A percentile compares a stretch with the other conserved stretches of the same genome.
Evolutionary conservation across 2,888 invertebrate species (phyloP).

Genomic region (Hermaeophaga mercurialis): DNA sequence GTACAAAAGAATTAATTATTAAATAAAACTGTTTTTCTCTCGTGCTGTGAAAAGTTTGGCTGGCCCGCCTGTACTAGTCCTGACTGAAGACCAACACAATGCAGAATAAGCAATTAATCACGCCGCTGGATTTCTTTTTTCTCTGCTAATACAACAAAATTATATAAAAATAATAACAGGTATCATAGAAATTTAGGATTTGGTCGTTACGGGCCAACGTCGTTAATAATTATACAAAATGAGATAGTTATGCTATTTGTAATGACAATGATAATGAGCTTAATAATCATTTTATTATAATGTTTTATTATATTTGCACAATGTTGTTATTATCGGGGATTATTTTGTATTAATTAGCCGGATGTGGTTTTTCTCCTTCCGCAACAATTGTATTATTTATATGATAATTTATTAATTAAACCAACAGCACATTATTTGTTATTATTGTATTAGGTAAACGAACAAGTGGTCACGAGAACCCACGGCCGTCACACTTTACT

Average conservation of each 20-base stretch:
- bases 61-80: not conserved
- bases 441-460: conserved; percentile 31
- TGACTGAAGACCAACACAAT: not conserved
- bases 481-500: conserved; percentile 24
- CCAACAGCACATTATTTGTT: conserved; percentile 37
- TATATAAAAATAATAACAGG: conserved; percentile 14
- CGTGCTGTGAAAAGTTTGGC: not conserved
- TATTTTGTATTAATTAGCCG: conserved; percentile 40
- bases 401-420: conserved; percentile 42
- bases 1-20: not conserved
- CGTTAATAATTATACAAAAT: conserved; percentile 27
- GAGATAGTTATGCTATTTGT: conserved; percentile 29
- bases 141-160: not conserved
- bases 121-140: not conserved
- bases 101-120: conserved; percentile 2
- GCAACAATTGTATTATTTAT: conserved; percentile 41
- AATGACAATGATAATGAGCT: conserved; percentile 35
- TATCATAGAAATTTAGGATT: conserved; percentile 15
- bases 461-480: conserved; percentile 28
- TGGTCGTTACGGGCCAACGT: conserved; percentile 15
- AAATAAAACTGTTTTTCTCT: not conserved
- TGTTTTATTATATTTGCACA: conserved; percentile 38
- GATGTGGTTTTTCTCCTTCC: conserved; percentile 43
- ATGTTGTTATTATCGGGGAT: conserved; percentile 36
- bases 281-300: conserved; percentile 33